These are phyloP conservation scores for Nudaria mundana DNA, from an alignment of 2,888 invertebrate species.

Conservation along the genomic window DNA sequence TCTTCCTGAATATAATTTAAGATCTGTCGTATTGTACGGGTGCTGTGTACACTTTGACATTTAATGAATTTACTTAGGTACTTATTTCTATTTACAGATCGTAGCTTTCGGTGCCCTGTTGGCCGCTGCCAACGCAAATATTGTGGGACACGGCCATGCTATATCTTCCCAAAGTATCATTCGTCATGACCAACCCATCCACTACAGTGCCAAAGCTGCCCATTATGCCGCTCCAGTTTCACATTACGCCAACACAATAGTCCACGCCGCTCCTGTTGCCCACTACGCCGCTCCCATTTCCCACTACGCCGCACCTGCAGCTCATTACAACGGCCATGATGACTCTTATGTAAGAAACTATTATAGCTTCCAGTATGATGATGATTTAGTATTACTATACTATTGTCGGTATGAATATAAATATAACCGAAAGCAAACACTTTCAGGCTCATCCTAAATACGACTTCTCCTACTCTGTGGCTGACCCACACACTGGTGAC, in stretches of 20 bases:
- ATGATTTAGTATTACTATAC: background rate
- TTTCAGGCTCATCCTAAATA: slow-evolving; percentile 64
- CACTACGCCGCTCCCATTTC: slow-evolving; percentile 32
- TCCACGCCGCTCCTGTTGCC: slow-evolving; percentile 36
- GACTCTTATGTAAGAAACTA: slow-evolving; percentile 36
- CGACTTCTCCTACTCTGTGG: slow-evolving; percentile 76
- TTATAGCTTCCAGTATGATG: too few relatives aligned
- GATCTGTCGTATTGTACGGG: too few relatives aligned
- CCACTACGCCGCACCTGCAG: slow-evolving; percentile 27
- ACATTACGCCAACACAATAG: slow-evolving; percentile 23
- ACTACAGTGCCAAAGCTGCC: slow-evolving; percentile 21
- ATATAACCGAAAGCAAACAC: background rate
- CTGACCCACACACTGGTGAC: slow-evolving; percentile 81
- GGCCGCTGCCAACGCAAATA: slow-evolving; percentile 48
- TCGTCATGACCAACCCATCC: slow-evolving; percentile 28
- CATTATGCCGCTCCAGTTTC: slow-evolving; percentile 20
- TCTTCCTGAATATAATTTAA: too few relatives aligned
- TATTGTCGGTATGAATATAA: background rate
- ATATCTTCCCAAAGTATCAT: slow-evolving; percentile 29
- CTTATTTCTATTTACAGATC: slow-evolving; percentile 14
- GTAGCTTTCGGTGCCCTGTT: slow-evolving; percentile 37
- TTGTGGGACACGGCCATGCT: slow-evolving; percentile 30
- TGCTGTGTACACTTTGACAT: too few relatives aligned
- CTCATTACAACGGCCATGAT: slow-evolving; percentile 38
- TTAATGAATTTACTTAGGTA: too few relatives aligned